These are phyloP conservation scores for Pagetopsis macropterus DNA, from an alignment of 2,797 vertebrate genomes.

Conservation along the genomic window DNA sequence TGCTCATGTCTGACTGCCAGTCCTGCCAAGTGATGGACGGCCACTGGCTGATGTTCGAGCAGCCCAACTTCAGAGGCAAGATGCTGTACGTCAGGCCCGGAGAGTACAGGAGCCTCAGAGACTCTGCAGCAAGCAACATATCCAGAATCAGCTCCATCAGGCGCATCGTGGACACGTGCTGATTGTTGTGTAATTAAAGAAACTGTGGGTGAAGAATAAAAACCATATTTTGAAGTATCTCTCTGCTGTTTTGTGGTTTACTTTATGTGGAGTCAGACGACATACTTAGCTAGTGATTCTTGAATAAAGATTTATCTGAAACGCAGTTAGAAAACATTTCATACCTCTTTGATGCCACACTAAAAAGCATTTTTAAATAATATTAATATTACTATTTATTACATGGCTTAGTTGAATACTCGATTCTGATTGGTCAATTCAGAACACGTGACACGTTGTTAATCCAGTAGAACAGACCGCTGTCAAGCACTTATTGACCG, in stretches of 20 bases:
- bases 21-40: conserved; percentile 80
- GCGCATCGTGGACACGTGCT: conserved; percentile 68
- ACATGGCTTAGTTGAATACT: too few species aligned
- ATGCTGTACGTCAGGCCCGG: conserved; percentile 76
- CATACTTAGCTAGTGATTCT: not conserved
- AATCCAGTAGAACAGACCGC: too few species aligned
- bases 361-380: not conserved
- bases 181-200: conserved; percentile 2
- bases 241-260: not conserved
- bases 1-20: conserved; percentile 71
- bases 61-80: conserved; percentile 69
- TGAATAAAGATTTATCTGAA: not conserved
- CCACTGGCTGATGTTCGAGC: conserved; percentile 79
- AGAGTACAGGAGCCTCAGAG: conserved; percentile 72
- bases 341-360: not conserved
- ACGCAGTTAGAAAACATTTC: not conserved
- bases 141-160: conserved; percentile 62
- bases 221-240: conserved; percentile 39
- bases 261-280: not conserved
- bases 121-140: conserved; percentile 52
- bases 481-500: too few species aligned
- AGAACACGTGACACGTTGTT: too few species aligned
- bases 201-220: conserved; percentile 42
- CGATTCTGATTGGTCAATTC: too few species aligned
- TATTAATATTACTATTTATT: not conserved